Base-by-base conservation (phyloP, 2,797 vertebrate species). In the Astyanax mexicanus region DNA sequence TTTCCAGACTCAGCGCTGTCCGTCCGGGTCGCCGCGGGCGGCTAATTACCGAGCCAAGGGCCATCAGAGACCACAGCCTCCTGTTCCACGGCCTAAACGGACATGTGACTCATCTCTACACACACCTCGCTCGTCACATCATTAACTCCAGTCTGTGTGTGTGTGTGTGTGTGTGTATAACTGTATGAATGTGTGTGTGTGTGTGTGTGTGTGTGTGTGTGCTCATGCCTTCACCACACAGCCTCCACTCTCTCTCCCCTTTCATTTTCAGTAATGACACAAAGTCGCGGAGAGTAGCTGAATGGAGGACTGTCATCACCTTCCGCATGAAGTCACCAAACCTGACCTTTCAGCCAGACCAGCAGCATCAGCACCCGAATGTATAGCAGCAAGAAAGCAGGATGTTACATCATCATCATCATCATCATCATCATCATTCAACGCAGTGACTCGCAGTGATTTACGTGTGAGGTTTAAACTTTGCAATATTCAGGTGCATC, bases 181-280 rank as follows among this genome's bases (percentile, higher is more conserved):
- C n/a, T n/a, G n/a, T n/a, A n/a, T n/a, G 7, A 67, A 21, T 27
- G 42, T 32, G 35, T 11, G 64, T 32, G 64, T 23, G 27, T 49
- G 10, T 62, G 11, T 32, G 35, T 11, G 64, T 32, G 64, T 23
- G 27, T 49, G n/a, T n/a, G n/a, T n/a, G n/a, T n/a, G n/a, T n/a
- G n/a, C n/a, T n/a, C n/a, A n/a, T n/a, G n/a, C n/a, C 15, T 32
- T 3, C 6, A 11, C 23, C 25, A n/a, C 13, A 8, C 9, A 19
- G 1, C 9, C 44, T 32, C 15, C 27, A 17, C 27, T 25, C 44
- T 49, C 17, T 32, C 10, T 19, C 4, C 17, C 25, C 27, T 27
- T 37, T 32, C 66, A 51, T 68, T 68, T 27, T 68, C 29, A 44
- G 11, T 69, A 52, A 69, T 69, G 47, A 51, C 47, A 32, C 29